Conservation (phyloP, 2,797 vertebrate species). For the Thripadectes ignobilis region DNA sequence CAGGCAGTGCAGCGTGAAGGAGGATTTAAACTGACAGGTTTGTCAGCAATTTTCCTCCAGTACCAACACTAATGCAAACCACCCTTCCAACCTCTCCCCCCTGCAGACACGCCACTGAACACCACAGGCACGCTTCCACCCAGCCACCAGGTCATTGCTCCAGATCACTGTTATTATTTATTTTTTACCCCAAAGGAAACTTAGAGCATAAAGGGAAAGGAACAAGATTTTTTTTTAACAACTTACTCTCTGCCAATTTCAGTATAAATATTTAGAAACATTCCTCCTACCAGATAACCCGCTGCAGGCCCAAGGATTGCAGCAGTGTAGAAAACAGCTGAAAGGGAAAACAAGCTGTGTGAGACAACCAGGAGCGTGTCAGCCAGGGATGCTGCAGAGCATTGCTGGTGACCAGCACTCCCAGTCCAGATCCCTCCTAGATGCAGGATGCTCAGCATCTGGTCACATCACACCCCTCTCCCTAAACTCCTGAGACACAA, state of each 20-base stretch:
- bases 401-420: background rate
- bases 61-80: background rate
- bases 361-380: background rate
- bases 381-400: background rate
- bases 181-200: slow-evolving; percentile 36
- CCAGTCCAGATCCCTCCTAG: background rate
- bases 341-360: background rate
- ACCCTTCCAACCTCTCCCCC: background rate
- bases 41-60: slow-evolving; percentile 16
- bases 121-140: background rate
- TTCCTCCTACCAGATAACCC: slow-evolving; percentile 93
- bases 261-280: slow-evolving; percentile 91
- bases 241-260: slow-evolving; percentile 88
- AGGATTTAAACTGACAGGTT: slow-evolving; percentile 20
- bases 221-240: slow-evolving; percentile 51
- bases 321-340: slow-evolving; percentile 94
- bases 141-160: background rate
- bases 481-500: background rate
- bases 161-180: background rate
- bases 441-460: background rate
- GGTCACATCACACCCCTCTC: background rate
- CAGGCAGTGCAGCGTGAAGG: slow-evolving; percentile 20
- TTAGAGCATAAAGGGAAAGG: slow-evolving; percentile 52
- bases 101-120: background rate
- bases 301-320: slow-evolving; percentile 94